These are phyloP conservation scores for Brachyptera risi DNA, from an alignment of 2,888 invertebrate species.

Conservation along the genomic window DNA sequence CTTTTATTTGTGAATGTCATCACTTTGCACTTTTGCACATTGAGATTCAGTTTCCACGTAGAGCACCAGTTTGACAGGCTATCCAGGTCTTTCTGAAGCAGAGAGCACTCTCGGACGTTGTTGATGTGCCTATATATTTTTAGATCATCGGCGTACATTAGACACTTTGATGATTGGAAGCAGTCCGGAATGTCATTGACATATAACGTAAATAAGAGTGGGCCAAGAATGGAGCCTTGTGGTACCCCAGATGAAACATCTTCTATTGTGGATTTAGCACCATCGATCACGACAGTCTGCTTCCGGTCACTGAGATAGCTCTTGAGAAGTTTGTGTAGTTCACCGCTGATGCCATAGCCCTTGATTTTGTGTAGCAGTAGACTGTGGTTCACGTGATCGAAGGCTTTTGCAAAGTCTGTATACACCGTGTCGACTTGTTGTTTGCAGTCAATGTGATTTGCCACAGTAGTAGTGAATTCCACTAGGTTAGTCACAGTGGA, in stretches of 20 bases:
- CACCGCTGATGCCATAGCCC: not conserved
- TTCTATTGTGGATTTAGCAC: not conserved
- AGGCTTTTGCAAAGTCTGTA: conserved; percentile 7
- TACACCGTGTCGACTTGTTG: conserved; percentile 8
- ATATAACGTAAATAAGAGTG: conserved; percentile 1
- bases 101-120: not conserved
- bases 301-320: not conserved
- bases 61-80: not conserved
- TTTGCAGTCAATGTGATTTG: not conserved
- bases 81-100: not conserved
- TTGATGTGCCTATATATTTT: not conserved
- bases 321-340: not conserved
- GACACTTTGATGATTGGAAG: not conserved
- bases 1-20: conserved; percentile 7
- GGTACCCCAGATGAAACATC: not conserved
- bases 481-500: not conserved
- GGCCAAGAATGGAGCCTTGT: conserved; percentile 2
- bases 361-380: not conserved
- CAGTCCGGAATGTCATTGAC: not conserved
- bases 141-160: conserved; percentile 15
- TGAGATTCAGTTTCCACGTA: conserved; percentile 1
- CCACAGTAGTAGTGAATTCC: not conserved
- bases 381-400: not conserved
- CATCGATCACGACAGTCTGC: conserved; percentile 4
- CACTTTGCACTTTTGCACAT: not conserved